Conservation (phyloP, 2,113 vertebrate species). For the Crotalus helleri region DNA sequence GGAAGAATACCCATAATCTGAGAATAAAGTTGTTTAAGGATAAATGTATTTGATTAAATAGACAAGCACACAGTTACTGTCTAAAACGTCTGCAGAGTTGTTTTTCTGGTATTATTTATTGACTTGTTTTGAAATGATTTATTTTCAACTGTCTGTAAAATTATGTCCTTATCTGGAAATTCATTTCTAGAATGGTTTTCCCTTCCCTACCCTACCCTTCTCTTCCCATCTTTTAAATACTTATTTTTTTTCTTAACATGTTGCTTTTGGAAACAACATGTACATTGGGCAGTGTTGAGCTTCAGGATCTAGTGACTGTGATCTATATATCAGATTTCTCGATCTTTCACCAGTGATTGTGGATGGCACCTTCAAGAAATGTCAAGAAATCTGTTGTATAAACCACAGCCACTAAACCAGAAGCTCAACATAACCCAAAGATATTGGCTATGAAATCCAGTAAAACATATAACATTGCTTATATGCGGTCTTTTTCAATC, state of each 20-base stretch:
- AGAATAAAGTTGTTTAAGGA: not conserved
- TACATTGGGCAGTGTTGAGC: not conserved
- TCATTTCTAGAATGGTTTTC: not conserved
- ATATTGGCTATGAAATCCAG: not conserved
- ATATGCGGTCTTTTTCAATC: not conserved
- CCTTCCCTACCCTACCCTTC: not conserved
- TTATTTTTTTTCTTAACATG: not conserved
- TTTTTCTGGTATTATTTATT: not conserved
- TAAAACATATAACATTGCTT: not conserved
- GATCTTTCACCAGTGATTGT: not conserved
- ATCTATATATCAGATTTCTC: not conserved
- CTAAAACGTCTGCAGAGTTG: not conserved
- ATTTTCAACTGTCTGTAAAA: not conserved
- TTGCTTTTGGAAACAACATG: not conserved
- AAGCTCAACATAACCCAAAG: not conserved
- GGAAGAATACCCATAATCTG: not conserved
- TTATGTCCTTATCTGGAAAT: not conserved
- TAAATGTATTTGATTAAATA: not conserved
- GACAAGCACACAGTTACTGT: not conserved
- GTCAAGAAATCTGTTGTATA: not conserved
- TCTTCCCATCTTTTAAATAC: not conserved
- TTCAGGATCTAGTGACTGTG: not conserved
- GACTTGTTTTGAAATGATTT: not conserved
- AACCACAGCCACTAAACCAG: not conserved
- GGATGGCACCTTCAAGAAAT: not conserved